These are phyloP conservation scores for Andrena flavipes DNA, from an alignment of 2,888 invertebrate genomes.

Conservation along the genomic window DNA sequence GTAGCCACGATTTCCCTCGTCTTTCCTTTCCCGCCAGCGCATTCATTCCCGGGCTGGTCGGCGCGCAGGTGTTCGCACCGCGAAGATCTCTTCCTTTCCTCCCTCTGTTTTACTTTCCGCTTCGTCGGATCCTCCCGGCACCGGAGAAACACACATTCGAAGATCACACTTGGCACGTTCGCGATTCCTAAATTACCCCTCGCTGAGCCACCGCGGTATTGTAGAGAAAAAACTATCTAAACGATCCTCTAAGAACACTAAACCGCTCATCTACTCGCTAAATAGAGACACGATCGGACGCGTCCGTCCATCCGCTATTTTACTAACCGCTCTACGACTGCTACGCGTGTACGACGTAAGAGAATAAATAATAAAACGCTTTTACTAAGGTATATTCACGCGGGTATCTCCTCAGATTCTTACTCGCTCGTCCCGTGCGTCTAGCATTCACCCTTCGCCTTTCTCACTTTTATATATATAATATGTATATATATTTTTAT, in stretches of 20 bases:
- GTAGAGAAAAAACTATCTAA: conserved; percentile 80
- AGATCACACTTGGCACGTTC: conserved; percentile 75
- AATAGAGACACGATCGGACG: conserved; percentile 78
- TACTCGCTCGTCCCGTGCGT: conserved; percentile 44
- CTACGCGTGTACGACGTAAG: conserved; percentile 79
- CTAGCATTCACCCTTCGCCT: conserved; percentile 20
- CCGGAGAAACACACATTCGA: conserved; percentile 63
- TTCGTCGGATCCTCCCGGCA: conserved; percentile 42
- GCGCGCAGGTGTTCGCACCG: conserved; percentile 13
- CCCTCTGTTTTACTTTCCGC: conserved; percentile 32
- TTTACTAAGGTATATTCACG: conserved; percentile 69
- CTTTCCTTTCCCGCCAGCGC: conserved; percentile 19
- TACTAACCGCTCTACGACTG: conserved; percentile 77
- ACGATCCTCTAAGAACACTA: conserved; percentile 81
- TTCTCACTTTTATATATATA: conserved; percentile 1
- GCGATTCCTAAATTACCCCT: conserved; percentile 70
- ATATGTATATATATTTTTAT: conserved; percentile 26
- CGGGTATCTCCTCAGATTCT: conserved; percentile 59
- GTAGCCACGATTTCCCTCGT: conserved; percentile 35
- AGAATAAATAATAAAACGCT: conserved; percentile 84
- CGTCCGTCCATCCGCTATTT: conserved; percentile 57
- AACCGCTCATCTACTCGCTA: conserved; percentile 79
- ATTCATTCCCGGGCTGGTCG: not conserved
- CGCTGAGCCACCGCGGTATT: conserved; percentile 80
- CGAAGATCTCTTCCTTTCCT: conserved; percentile 8